Percentiles rank a stretch among this genome's conserved stretches.
phyloP scores from a whole-genome alignment of 2,888 invertebrate species.

The Nephrotoma flavescens region DNA sequence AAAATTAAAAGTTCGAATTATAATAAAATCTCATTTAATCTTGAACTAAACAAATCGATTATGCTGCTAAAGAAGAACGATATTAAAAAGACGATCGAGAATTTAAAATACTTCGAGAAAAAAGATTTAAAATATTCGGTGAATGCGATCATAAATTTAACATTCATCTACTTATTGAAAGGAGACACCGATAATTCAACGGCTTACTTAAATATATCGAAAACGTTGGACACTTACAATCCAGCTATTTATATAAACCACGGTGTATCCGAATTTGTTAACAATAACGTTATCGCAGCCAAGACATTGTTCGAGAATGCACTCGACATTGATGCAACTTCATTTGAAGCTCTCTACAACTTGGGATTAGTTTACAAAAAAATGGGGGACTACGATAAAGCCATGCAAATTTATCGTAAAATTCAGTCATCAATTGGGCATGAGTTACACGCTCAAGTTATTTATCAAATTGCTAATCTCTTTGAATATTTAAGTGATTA shows the following conservation, averaged over 20 bases:
- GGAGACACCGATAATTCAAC: slow-evolving; percentile 65
- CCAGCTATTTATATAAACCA: slow-evolving; percentile 73
- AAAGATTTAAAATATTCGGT: slow-evolving; percentile 71
- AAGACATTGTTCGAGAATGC: slow-evolving; percentile 59
- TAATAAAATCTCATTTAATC: slow-evolving; percentile 64
- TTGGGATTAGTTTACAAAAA: slow-evolving; percentile 59
- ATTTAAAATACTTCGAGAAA: slow-evolving; percentile 72
- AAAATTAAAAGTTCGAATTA: slow-evolving; percentile 83
- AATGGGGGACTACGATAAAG: slow-evolving; percentile 52
- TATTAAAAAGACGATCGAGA: slow-evolving; percentile 64
- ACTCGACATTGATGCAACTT: slow-evolving; percentile 61
- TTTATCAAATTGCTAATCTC: slow-evolving; percentile 64
- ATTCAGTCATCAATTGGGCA: slow-evolving; percentile 52
- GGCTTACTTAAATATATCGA: slow-evolving; percentile 57
- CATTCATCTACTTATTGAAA: slow-evolving; percentile 57
- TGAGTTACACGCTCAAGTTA: slow-evolving; percentile 45
- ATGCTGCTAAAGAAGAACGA: slow-evolving; percentile 72
- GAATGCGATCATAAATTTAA: slow-evolving; percentile 71
- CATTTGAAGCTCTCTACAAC: slow-evolving; percentile 74
- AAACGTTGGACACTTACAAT: slow-evolving; percentile 60
- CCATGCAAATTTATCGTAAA: slow-evolving; percentile 67
- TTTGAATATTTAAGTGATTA: slow-evolving; percentile 51
- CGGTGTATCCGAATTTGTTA: slow-evolving; percentile 61
- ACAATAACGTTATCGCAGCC: slow-evolving; percentile 53
- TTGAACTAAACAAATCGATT: slow-evolving; percentile 83